Percentiles rank a stretch among this genome's conserved stretches.
phyloP scores from a whole-genome alignment of 2,113 vertebrate genomes.

The Mobula birostris region DNA sequence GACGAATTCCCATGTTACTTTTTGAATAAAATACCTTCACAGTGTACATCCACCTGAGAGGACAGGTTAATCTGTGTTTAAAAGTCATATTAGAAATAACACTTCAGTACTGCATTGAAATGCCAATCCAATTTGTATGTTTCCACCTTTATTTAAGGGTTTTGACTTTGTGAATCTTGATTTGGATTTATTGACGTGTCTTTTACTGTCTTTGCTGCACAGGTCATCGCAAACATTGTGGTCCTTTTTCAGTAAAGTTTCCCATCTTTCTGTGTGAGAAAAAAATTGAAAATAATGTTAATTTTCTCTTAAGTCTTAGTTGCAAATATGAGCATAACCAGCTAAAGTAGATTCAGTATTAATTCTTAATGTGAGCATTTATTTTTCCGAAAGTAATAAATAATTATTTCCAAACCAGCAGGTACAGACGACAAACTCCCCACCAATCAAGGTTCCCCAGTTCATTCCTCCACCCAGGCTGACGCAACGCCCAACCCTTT shows the following conservation, averaged over 20 bases:
- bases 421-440: constrained; percentile 83
- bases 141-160: neutral
- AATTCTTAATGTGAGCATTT: neutral
- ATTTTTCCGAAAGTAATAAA: neutral
- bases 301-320: neutral
- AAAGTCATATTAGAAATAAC: too few relatives aligned
- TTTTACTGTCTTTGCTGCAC: neutral
- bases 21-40: too few relatives aligned
- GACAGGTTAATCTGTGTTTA: too few relatives aligned
- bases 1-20: too few relatives aligned
- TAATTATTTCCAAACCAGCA: constrained; percentile 53
- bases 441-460: constrained; percentile 98
- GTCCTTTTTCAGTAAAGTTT: too few relatives aligned
- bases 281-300: neutral
- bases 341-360: neutral
- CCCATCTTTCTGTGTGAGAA: too few relatives aligned
- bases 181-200: neutral
- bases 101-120: neutral
- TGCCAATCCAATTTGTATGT: neutral
- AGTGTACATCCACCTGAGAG: too few relatives aligned
- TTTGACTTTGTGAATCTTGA: neutral
- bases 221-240: neutral
- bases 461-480: constrained; percentile 98
- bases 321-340: neutral
- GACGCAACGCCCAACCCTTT: constrained; percentile 90